Conservation (phyloP, 2,797 vertebrate genomes). For the Acanthurus leucopareius region DNA sequence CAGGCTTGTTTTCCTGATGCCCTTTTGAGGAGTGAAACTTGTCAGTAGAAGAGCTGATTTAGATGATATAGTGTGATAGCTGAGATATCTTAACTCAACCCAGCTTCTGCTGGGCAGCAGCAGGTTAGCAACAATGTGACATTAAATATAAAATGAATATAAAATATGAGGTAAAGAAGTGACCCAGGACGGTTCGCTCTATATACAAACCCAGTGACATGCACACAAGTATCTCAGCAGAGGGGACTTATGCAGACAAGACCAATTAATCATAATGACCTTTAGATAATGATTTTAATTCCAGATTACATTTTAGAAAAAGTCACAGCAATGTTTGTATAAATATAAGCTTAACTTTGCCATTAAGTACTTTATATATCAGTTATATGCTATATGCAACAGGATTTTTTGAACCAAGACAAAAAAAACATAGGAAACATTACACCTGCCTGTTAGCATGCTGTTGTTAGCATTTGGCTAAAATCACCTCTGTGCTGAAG, state of each 20-base stretch:
- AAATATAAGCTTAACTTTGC: too few species aligned
- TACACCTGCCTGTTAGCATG: neutral
- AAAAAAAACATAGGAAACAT: too few species aligned
- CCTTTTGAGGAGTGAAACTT: constrained; percentile 73
- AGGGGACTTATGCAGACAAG: neutral
- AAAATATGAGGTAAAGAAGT: constrained; percentile 6
- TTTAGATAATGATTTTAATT: neutral
- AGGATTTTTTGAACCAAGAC: too few species aligned
- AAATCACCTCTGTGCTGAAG: neutral
- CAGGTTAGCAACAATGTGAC: constrained; percentile 11
- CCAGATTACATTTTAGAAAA: neutral
- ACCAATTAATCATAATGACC: neutral
- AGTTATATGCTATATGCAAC: too few species aligned
- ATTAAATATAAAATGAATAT: constrained; percentile 32
- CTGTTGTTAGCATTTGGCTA: neutral
- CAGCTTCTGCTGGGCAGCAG: constrained; percentile 12
- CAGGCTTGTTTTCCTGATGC: constrained; percentile 73
- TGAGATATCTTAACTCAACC: constrained; percentile 12
- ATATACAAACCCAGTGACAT: neutral
- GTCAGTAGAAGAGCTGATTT: constrained; percentile 67
- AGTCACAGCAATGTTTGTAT: too few species aligned
- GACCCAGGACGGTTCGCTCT: neutral
- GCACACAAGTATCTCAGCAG: neutral
- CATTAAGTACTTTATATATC: too few species aligned
- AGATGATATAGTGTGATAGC: constrained; percentile 68